These are phyloP conservation scores for Girardia tigrina DNA, from an alignment of 2,888 invertebrate species.

Conservation along the genomic window DNA sequence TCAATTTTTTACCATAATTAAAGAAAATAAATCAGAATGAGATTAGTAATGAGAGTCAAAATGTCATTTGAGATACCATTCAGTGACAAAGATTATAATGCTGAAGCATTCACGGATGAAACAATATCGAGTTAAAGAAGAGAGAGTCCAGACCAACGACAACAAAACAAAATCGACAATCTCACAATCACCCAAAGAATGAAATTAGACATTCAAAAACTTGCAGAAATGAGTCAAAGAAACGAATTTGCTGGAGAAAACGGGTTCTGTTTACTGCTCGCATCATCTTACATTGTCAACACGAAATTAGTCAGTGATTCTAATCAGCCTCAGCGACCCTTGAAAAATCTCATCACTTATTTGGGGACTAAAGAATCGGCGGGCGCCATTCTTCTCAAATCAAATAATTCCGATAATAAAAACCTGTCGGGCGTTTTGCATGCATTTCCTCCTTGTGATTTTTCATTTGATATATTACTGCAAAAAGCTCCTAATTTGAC, in stretches of 20 bases:
- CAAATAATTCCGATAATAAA: not conserved
- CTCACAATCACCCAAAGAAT: constrained; percentile 83
- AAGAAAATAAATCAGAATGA: too few species aligned
- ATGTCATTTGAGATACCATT: too few species aligned
- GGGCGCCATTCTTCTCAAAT: constrained; percentile 71
- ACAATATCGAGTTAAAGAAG: too few species aligned
- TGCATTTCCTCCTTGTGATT: constrained; percentile 36
- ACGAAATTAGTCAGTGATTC: constrained; percentile 21
- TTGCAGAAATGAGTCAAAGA: constrained; percentile 84
- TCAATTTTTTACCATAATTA: too few species aligned
- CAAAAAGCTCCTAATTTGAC: constrained; percentile 29
- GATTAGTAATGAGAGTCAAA: too few species aligned
- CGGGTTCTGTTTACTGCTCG: constrained; percentile 80
- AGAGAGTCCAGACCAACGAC: too few species aligned
- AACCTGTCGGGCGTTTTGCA: constrained; percentile 24
- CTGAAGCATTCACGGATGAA: too few species aligned
- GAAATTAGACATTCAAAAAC: constrained; percentile 73
- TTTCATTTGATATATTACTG: constrained; percentile 31
- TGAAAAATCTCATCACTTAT: constrained; percentile 85
- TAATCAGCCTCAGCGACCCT: constrained; percentile 53
- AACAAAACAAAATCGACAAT: constrained; percentile 37
- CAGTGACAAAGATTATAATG: too few species aligned
- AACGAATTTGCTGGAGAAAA: constrained; percentile 65
- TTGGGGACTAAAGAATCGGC: constrained; percentile 96
- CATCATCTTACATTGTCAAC: constrained; percentile 44